Evolutionary conservation across 1,140 invertebrate genomes (phyloP), one percentile per base, ranked within the genome.

Genomic region (Drosophila subpulchrella): DNA sequence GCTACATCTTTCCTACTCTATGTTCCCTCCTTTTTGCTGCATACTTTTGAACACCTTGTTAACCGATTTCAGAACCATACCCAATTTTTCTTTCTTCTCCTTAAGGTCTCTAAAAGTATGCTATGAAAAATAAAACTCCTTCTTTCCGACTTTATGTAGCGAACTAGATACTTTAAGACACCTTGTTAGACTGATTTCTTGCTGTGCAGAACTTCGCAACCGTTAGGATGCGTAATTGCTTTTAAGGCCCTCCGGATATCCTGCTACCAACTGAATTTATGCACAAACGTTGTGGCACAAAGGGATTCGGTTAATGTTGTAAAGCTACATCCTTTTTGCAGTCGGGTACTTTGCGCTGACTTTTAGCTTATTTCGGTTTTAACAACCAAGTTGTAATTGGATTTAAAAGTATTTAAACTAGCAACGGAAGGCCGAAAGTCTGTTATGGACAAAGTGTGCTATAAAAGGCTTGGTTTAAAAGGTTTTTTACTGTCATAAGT

Each of bases 211-310:
- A 11, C 32, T 53, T 17, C 2, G 10, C 30, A 51, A 34, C 30
- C 48, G n/a, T 51, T 17, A 3, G 15, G 11, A 36, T 36, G 15
- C 32, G 32, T 36, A 53, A 51, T 51, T 51, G 50, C 50, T 51
- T 36, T 12, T 10, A 53, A 53, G 15, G 11, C 15, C 50, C 32
- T 17, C 32, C 15, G 32, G 50, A 4, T 20, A n/a, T 53, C 15
- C 32, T 53, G 50, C 15, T 36, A 20, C 32, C 15, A 53, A 53
- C 15, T 34, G 15, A 53, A 17, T 53, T 53, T 36, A 53, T 24
- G n/a, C 50, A 36, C 32, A 53, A 53, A 53, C 32, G 15, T 53
- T 53, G 11, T 20, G 50, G 20, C 32, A 36, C 32, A 53, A 20
- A 53, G 32, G 10, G 17, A 53, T 30, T 50, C 10, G 11, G 10